These are phyloP conservation scores for Drosophila tripunctata DNA, from an alignment of 2,888 invertebrate species.

Conservation along the genomic window DNA sequence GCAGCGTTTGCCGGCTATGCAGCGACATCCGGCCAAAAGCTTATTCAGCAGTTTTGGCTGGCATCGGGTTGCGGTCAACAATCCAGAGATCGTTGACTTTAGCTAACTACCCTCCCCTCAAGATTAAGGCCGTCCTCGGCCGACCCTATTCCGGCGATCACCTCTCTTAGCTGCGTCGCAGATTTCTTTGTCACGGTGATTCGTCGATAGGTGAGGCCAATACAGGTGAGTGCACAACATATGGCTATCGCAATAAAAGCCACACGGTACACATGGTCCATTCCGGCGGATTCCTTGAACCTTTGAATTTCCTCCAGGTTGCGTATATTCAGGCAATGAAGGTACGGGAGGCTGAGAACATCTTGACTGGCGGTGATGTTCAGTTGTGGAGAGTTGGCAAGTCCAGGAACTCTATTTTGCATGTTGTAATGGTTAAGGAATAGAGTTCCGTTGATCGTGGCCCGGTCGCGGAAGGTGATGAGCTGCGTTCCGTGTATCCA, in stretches of 20 bases:
- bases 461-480: no score
- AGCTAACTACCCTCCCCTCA: constrained; percentile 7
- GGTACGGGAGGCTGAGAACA: constrained; percentile 24
- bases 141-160: neutral
- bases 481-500: neutral
- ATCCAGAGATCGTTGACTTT: no score
- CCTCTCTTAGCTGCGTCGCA: neutral
- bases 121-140: constrained; percentile 4
- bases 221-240: neutral
- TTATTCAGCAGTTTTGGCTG: no score
- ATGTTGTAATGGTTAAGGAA: no score
- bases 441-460: no score
- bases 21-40: no score
- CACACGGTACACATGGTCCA: neutral
- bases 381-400: constrained; percentile 7
- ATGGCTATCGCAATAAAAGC: neutral
- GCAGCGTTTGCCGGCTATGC: no score
- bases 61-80: no score
- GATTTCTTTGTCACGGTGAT: neutral
- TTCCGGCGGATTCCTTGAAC: neutral
- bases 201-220: neutral
- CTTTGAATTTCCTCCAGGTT: neutral
- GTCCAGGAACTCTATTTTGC: constrained; percentile 12
- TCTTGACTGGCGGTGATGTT: constrained; percentile 15
- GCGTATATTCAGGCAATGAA: constrained; percentile 13